Evolutionary conservation across 2,888 invertebrate species (phyloP), one percentile per base, ranked within the genome.

Genomic region (Elysia crispata): DNA sequence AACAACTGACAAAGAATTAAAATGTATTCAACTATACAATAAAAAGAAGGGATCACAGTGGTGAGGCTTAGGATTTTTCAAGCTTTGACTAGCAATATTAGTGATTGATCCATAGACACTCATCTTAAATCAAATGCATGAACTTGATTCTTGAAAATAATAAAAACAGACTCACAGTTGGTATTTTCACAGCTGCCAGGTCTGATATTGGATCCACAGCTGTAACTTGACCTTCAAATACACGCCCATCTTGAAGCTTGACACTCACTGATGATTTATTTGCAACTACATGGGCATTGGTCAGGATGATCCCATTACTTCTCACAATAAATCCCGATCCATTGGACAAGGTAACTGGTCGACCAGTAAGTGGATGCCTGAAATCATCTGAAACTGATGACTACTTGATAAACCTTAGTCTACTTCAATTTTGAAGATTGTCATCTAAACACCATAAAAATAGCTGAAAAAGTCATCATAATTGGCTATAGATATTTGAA

Each of bases 271-370:
- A 95, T 95, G 87, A 95, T 33, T 86, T 87, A 76, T 89, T 95
- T 50, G 95, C 95, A 0, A 98, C 97, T n/a, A 98, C 98, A 92
- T 98, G 98, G 76, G 98, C 98, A 92, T 98, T 98, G 0, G 98
- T 98, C 76, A 98, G 89, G 86, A 98, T 97, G 23, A 98, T 92
- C 0, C 98, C 98, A 93, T 97, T 95, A 86, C 95, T 94, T 80
- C 95, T 94, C 20, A 98, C 95, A 75, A 98, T 96, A 89, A 98
- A 97, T 0, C 98, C 98, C 30, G 98, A 98, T 0, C 98, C 98
- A 91, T 87, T 83, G 5, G 81, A 75, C n/a, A 76, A 23, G 49
- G 78, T 78, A 18, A 77, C 23, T 28, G 74, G 72, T 49, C 67
- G 70, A 23, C 79, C 76, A 66, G 60, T 77, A 33, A 83, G 67